A percentile compares a stretch with the other conserved stretches of the same genome.
Conservation (phyloP, 2,888 invertebrate genomes). For the Therioaphis trifolii region DNA sequence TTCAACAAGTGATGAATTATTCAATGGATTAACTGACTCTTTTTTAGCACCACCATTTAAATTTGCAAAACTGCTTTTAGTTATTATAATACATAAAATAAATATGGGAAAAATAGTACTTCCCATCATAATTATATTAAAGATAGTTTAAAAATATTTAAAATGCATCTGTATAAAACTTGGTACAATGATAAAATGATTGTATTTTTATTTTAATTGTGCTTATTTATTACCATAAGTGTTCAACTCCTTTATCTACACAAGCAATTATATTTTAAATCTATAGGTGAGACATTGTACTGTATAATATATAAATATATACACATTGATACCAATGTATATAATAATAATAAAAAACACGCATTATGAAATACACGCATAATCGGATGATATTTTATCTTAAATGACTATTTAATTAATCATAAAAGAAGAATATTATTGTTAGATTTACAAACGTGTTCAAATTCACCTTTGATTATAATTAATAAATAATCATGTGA, state of each 20-base stretch:
- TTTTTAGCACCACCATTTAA: not conserved
- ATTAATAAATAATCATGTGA: not conserved
- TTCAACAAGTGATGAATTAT: conserved; percentile 1
- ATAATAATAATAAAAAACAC: not conserved
- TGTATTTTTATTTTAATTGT: not conserved
- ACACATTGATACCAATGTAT: not conserved
- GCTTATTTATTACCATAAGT: not conserved
- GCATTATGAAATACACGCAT: not conserved
- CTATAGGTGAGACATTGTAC: conserved; percentile 18
- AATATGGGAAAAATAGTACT: not conserved
- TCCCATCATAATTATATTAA: conserved; percentile 32
- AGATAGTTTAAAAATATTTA: not conserved
- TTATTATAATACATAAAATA: not conserved
- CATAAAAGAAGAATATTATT: conserved; percentile 6
- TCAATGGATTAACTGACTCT: not conserved
- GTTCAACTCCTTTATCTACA: not conserved
- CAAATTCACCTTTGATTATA: not conserved
- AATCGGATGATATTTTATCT: conserved; percentile 38
- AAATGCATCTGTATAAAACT: not conserved
- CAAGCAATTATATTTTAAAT: not conserved
- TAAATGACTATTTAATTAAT: conserved; percentile 11
- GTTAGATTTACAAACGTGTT: not conserved
- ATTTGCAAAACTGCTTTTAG: not conserved
- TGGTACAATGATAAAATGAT: not conserved
- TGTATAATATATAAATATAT: not conserved